Conservation (phyloP, 1,140 invertebrate genomes). For the Drosophila azteca region DNA sequence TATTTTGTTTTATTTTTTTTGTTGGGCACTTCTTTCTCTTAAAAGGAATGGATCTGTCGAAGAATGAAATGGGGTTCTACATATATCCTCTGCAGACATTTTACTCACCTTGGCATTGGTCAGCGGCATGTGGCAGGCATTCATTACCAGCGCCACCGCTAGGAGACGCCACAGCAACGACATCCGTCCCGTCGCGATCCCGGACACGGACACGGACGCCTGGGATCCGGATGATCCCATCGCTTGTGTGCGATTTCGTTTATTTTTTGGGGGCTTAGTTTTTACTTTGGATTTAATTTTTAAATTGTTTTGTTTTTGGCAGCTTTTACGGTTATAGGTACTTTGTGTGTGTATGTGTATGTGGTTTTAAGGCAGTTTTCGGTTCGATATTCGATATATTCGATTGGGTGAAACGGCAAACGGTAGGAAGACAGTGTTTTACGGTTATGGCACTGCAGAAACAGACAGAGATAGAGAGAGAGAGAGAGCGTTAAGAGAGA, state of each 20-base stretch:
- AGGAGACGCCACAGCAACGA: constrained; percentile 68
- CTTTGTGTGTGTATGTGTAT: constrained; percentile 29
- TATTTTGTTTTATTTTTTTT: too few relatives aligned
- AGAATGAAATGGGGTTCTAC: neutral
- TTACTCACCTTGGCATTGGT: constrained; percentile 72
- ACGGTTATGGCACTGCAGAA: constrained; percentile 75
- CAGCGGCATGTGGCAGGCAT: constrained; percentile 60
- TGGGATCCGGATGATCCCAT: constrained; percentile 76
- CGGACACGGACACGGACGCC: constrained; percentile 13
- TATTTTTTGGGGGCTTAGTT: constrained; percentile 5
- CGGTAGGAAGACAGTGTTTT: constrained; percentile 48
- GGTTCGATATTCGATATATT: constrained; percentile 63
- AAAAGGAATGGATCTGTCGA: neutral
- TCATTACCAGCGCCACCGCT: constrained; percentile 58
- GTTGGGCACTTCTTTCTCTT: too few relatives aligned
- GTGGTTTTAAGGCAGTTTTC: constrained; percentile 57
- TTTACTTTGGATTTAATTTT: constrained; percentile 12
- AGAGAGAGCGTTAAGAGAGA: neutral
- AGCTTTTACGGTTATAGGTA: constrained; percentile 53
- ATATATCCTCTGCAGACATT: neutral
- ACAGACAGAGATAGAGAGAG: constrained; percentile 7
- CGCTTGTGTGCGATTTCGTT: constrained; percentile 6
- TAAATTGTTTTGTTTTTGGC: constrained; percentile 46
- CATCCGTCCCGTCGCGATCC: constrained; percentile 23
- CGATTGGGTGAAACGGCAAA: constrained; percentile 40